A percentile compares a stretch with the other conserved stretches of the same genome.
These are phyloP conservation scores for Lateolabrax maculatus DNA, from an alignment of 2,797 vertebrate species.

Conservation along the genomic window DNA sequence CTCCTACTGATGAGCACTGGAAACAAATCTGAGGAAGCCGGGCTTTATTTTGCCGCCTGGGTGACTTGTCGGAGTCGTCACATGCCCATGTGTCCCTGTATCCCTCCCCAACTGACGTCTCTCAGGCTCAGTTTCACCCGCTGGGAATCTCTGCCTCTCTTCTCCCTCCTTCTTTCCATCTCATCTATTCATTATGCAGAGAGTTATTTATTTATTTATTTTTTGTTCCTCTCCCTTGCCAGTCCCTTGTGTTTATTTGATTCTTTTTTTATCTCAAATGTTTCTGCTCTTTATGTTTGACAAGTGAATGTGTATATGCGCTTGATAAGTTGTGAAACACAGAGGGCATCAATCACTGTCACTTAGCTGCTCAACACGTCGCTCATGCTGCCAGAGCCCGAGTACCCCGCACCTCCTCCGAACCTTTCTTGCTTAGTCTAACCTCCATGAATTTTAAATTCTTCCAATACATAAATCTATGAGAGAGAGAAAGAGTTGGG, in stretches of 20 bases:
- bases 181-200: constrained; percentile 75
- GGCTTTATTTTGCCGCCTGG: constrained; percentile 81
- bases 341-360: constrained; percentile 90
- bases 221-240: constrained; percentile 19
- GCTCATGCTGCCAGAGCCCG: constrained; percentile 64
- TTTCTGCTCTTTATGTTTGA: constrained; percentile 76
- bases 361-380: constrained; percentile 77
- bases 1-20: constrained; percentile 81
- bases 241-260: constrained; percentile 67
- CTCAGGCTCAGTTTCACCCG: constrained; percentile 69
- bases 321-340: constrained; percentile 77
- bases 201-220: constrained; percentile 37
- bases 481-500: constrained; percentile 19
- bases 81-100: constrained; percentile 65
- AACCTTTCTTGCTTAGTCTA: constrained; percentile 54
- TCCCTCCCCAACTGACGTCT: constrained; percentile 62
- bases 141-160: constrained; percentile 71
- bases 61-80: constrained; percentile 80
- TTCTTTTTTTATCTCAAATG: constrained; percentile 80
- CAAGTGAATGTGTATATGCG: constrained; percentile 42
- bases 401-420: constrained; percentile 36
- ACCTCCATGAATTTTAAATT: constrained; percentile 80
- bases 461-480: constrained; percentile 82
- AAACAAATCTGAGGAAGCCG: constrained; percentile 79
- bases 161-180: constrained; percentile 58